Evolutionary conservation across 2,888 invertebrate genomes (phyloP), one percentile per base, ranked within the genome.

Genomic region (Drosophila rubida): DNA sequence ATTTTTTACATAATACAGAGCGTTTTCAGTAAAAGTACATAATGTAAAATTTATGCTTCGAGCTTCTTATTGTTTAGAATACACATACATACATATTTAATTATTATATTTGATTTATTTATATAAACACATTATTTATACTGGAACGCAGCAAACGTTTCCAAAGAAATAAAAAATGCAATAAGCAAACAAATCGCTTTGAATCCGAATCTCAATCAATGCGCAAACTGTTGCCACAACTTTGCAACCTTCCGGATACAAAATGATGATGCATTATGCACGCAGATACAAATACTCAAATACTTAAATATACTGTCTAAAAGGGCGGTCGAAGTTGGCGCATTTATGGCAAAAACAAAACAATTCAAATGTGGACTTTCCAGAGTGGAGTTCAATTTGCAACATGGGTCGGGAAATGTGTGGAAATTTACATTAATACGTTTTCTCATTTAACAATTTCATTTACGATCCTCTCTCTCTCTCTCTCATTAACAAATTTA

Each of bases 1-100:
- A 84, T 84, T 81, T 87, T 63, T 84, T 73, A 68, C 79, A 84
- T 82, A 82, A 87, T 82, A 82, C 85, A 87, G 69, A 81, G 69
- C 69, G 65, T 68, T 79, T 82, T 82, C 62, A 68, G 46, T 85
- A 65, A 75, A 75, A 69, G 58, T 61, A 69, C 69, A 61, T 78
- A 69, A 66, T 78, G 69, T 80, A 78, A 69, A 75, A 69, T 75
- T 69, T 61, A 70, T 69, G 81, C 84, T 82, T 82, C 87, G 87
- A 87, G 84, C 81, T 80, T 63, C 83, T 83, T 86, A 80, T 64
- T 69, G 79, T 80, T 86, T 86, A 83, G 70, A 80, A 80, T 82
- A 83, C 77, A 86, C 83, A 80, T 62, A 60, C 79, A 72, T 67
- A 70, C 45, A 70, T 64, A 65, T 57, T 72, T 66, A 72, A 55